Evolutionary conservation across 1,140 invertebrate genomes (phyloP).

Genomic region (Chionoecetes opilio): DNA sequence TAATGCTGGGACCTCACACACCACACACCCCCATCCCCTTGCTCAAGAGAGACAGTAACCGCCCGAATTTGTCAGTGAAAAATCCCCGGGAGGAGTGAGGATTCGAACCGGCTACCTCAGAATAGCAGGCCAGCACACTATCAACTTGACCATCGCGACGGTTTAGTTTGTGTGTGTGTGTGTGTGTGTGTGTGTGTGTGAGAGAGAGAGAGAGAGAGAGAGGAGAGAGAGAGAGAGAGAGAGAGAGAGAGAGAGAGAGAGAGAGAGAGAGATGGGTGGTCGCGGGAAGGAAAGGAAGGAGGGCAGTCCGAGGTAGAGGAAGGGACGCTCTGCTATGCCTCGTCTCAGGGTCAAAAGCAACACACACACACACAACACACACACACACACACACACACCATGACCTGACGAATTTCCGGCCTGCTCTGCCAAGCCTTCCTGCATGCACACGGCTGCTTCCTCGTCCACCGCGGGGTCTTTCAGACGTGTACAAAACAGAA

Average conservation of each 20-base stretch:
- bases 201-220: too few relatives aligned
- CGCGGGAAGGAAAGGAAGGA: not conserved
- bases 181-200: not conserved
- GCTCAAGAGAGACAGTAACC: too few relatives aligned
- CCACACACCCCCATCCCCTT: too few relatives aligned
- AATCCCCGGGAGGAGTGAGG: too few relatives aligned
- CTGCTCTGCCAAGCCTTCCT: not conserved
- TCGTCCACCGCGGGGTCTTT: not conserved
- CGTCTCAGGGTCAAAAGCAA: not conserved
- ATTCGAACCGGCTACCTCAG: too few relatives aligned
- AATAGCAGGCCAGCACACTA: too few relatives aligned
- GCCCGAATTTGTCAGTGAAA: too few relatives aligned
- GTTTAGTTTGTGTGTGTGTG: too few relatives aligned
- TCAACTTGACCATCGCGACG: too few relatives aligned
- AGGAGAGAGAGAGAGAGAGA: not conserved
- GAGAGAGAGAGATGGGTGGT: not conserved
- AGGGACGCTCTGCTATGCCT: not conserved
- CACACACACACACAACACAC: slow-evolving; percentile 16
- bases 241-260: not conserved
- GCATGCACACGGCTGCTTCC: not conserved
- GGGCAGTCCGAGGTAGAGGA: not conserved
- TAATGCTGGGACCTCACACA: too few relatives aligned
- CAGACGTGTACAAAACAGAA: too few relatives aligned
- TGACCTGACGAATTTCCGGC: not conserved
- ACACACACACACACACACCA: not conserved